Conservation (phyloP, 2,797 vertebrate species). For the Betta splendens region DNA sequence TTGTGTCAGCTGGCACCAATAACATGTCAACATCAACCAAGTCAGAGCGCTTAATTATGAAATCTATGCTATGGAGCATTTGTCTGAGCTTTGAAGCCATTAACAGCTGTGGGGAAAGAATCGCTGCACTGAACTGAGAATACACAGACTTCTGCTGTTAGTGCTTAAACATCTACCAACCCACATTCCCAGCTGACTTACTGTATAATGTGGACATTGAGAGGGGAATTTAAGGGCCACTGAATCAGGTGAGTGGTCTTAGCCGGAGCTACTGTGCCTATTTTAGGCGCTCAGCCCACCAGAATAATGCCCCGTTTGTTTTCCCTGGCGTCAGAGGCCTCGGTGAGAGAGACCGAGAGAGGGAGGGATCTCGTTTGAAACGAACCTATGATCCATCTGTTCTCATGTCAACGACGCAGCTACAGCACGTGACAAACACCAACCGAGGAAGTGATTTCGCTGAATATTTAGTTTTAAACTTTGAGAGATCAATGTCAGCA, state of each 20-base stretch:
- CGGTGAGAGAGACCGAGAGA: constrained; percentile 10
- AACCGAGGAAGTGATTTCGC: background rate
- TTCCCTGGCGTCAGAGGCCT: constrained; percentile 41
- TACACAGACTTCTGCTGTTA: constrained; percentile 15
- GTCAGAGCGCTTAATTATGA: background rate
- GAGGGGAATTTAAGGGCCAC: constrained; percentile 45
- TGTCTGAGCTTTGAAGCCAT: background rate
- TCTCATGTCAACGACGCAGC: constrained; percentile 2
- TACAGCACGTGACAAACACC: background rate
- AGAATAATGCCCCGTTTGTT: constrained; percentile 74
- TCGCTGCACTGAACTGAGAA: background rate
- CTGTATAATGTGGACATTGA: constrained; percentile 54
- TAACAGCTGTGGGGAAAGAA: background rate
- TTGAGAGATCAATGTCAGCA: constrained; percentile 1
- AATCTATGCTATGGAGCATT: background rate
- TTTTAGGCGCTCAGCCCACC: constrained; percentile 56
- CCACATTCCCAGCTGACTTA: constrained; percentile 40
- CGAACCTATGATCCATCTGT: background rate
- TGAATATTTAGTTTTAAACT: background rate
- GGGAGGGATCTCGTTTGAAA: background rate
- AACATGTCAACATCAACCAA: constrained; percentile 14
- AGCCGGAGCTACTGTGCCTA: constrained; percentile 55
- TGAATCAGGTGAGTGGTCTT: constrained; percentile 75
- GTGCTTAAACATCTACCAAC: constrained; percentile 9
- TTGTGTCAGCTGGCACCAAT: constrained; percentile 31